Conservation (phyloP, 2,888 invertebrate species). For the Catocala nupta region DNA sequence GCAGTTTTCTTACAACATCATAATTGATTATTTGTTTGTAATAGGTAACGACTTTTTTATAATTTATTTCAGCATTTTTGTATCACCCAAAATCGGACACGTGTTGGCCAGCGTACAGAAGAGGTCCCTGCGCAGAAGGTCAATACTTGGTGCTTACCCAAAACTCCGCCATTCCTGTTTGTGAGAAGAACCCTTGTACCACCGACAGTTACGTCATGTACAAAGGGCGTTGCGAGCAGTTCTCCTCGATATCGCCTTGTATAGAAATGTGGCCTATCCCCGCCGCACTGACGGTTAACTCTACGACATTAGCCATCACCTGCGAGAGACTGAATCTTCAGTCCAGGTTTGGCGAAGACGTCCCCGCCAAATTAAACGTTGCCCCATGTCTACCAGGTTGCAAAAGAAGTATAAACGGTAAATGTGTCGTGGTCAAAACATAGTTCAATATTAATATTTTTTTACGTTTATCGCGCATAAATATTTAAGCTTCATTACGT, state of each 20-base stretch:
- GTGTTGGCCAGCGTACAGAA: slow-evolving; percentile 89
- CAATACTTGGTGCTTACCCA: slow-evolving; percentile 86
- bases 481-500: not conserved
- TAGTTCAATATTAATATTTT: slow-evolving; percentile 10
- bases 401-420: slow-evolving; percentile 65
- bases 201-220: slow-evolving; percentile 81
- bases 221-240: slow-evolving; percentile 79
- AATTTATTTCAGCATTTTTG: slow-evolving; percentile 79
- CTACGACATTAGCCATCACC: slow-evolving; percentile 85
- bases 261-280: slow-evolving; percentile 60
- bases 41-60: too few relatives aligned
- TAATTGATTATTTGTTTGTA: too few relatives aligned
- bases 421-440: slow-evolving; percentile 54
- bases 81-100: slow-evolving; percentile 88
- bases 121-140: slow-evolving; percentile 88
- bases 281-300: slow-evolving; percentile 87
- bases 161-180: slow-evolving; percentile 86
- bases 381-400: slow-evolving; percentile 67
- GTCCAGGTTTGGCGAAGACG: slow-evolving; percentile 63
- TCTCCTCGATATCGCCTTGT: slow-evolving; percentile 78
- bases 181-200: slow-evolving; percentile 88
- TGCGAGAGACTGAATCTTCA: slow-evolving; percentile 79
- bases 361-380: not conserved
- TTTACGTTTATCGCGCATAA: not conserved
- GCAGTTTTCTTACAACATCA: too few relatives aligned